Base-by-base conservation (phyloP, 2,113 vertebrate species). In the Tringa solitaria region DNA sequence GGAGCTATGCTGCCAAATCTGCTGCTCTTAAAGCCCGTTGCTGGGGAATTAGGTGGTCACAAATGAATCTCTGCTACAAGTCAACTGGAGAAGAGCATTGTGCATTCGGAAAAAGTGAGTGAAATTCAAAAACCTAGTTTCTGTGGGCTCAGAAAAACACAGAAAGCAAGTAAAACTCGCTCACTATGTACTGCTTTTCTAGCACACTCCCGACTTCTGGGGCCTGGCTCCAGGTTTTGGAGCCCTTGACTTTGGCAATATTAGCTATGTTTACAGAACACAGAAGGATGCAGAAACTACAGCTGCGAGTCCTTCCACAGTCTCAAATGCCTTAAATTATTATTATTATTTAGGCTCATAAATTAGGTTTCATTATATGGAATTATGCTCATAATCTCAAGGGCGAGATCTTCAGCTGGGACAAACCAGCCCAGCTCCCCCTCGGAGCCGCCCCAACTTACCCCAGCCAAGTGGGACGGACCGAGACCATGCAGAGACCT, bases 321-420 rank as follows among this genome's bases (percentile, higher is more conserved):
- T 27, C 91, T 84, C 63, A 88, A 92, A 92, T 88, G 84, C 61
- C 24, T 73, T 81, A 35, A 81, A 81, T 94, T 86, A 94, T 84
- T 87, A 90, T 93, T 76, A 89, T 92, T 95, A 84, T 39, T 39
- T 39, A 70, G 28, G 82, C 63, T 77, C 78, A 88, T 92, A 94
- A 96, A 96, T 94, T 93, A 88, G 75, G 59, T 67, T 93, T 94
- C 68, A 88, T 95, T 95, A 70, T 22, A 67, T 23, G 32, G 61
- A 95, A 90, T 90, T 87, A 68, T 45, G 87, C 64, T 84, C 65
- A 41, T 76, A 85, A 92, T 88, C 88, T 75, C 82, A 61, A 85
- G 60, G 46, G 76, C 4, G 3, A 91, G 80, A 84, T 90, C 56
- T 89, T 80, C 91, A 92, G 76, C 94, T 89, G 85, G 89, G 86